Evolutionary conservation across 2,888 invertebrate genomes (phyloP).

Genomic region (Acanthoscelides obtectus): DNA sequence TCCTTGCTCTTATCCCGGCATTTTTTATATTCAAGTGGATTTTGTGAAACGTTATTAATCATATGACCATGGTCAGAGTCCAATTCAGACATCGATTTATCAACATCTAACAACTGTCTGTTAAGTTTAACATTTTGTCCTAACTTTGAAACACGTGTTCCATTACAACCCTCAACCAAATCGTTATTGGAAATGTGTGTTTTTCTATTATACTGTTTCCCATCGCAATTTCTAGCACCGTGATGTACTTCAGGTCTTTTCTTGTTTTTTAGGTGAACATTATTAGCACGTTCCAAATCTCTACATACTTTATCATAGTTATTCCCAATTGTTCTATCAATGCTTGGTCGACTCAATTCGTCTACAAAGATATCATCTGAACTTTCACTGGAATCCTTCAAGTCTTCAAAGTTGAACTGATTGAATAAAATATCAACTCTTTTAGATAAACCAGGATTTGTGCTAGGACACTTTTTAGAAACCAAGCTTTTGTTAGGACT

Average conservation of each 20-base stretch:
- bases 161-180: background rate
- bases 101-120: background rate
- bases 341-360: background rate
- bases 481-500: background rate
- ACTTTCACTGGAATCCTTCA: background rate
- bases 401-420: background rate
- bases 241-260: background rate
- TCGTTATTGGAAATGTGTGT: background rate
- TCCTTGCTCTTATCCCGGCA: background rate
- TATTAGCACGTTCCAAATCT: background rate
- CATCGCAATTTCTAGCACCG: background rate
- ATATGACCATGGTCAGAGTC: background rate
- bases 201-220: background rate
- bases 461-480: background rate
- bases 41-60: background rate
- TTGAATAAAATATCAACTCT: background rate
- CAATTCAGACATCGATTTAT: background rate
- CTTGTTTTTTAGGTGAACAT: background rate
- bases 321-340: background rate
- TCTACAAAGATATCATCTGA: background rate
- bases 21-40: background rate
- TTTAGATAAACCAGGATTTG: background rate
- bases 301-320: background rate
- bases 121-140: background rate
- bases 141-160: background rate